Percentiles rank a stretch among this genome's conserved stretches.
Conservation (phyloP, 2,797 vertebrate genomes). For the Pteronotus mesoamericanus region DNA sequence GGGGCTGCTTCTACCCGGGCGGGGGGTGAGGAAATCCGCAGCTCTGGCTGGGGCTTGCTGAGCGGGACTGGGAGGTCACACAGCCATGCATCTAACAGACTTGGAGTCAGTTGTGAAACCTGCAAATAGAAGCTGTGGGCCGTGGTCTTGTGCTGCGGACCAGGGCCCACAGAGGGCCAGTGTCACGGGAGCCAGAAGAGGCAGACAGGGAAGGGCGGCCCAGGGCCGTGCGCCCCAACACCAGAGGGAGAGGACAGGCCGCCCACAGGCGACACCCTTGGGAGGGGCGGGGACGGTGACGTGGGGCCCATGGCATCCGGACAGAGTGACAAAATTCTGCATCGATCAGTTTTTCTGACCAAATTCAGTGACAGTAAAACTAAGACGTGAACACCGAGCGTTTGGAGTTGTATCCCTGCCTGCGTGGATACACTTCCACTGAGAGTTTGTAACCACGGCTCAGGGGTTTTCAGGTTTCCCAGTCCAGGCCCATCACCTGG, state of each 20-base stretch:
- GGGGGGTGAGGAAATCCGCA: neutral
- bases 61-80: neutral
- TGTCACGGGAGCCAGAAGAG: neutral
- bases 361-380: too few relatives aligned
- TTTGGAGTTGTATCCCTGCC: too few relatives aligned
- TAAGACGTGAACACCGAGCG: neutral
- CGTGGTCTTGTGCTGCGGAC: neutral
- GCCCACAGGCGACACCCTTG: neutral
- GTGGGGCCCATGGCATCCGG: neutral
- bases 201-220: neutral
- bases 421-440: neutral
- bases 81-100: accelerated
- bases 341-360: neutral
- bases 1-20: neutral
- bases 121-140: too few relatives aligned
- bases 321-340: neutral
- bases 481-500: neutral
- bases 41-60: neutral
- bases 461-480: neutral
- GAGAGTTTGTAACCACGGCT: neutral
- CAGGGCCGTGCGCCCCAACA: neutral
- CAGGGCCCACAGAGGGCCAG: neutral
- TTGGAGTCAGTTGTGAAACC: neutral
- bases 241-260: neutral
- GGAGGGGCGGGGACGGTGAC: neutral